A percentile compares a stretch with the other conserved stretches of the same genome.
Conservation (phyloP, 1,140 invertebrate species). For the Luehdorfia chinensis region DNA sequence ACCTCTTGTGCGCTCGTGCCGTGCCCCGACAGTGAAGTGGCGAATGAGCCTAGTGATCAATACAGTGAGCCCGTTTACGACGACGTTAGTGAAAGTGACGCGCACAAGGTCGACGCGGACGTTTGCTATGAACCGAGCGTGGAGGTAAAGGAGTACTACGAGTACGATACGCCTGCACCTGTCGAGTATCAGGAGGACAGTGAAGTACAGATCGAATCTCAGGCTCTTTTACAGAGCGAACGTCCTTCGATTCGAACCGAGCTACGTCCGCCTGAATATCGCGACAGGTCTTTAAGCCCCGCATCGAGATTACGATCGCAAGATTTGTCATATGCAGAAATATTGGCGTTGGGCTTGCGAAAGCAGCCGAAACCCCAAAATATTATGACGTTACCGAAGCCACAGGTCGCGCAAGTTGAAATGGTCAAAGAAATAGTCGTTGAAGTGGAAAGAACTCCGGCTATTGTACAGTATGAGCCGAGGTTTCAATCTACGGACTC, state of each 20-base stretch:
- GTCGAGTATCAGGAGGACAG: neutral
- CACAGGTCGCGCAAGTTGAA: slow-evolving; percentile 62
- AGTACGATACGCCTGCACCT: neutral
- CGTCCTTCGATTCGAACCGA: slow-evolving; percentile 18
- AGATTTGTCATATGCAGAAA: slow-evolving; percentile 84
- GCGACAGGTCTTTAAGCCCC: slow-evolving; percentile 40
- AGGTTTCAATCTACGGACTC: slow-evolving; percentile 38
- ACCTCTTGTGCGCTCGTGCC: neutral
- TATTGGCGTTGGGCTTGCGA: slow-evolving; percentile 82
- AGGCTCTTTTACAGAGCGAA: neutral
- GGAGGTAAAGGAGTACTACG: neutral
- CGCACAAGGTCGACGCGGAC: neutral
- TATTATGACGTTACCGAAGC: slow-evolving; percentile 47
- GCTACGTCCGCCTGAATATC: slow-evolving; percentile 25
- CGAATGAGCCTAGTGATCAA: slow-evolving; percentile 9
- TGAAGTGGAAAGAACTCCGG: slow-evolving; percentile 47
- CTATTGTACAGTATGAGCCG: slow-evolving; percentile 30
- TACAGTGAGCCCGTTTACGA: slow-evolving; percentile 5
- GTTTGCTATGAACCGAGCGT: neutral
- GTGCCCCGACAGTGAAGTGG: slow-evolving; percentile 12
- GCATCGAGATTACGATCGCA: slow-evolving; percentile 39
- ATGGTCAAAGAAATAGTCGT: slow-evolving; percentile 54
- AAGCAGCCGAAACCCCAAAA: slow-evolving; percentile 44
- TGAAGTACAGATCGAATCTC: neutral
- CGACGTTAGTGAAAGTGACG: slow-evolving; percentile 13